Evolutionary conservation across 2,797 vertebrate genomes (phyloP), one percentile per base, ranked within the genome.

Genomic region (Phoeniculus purpureus): DNA sequence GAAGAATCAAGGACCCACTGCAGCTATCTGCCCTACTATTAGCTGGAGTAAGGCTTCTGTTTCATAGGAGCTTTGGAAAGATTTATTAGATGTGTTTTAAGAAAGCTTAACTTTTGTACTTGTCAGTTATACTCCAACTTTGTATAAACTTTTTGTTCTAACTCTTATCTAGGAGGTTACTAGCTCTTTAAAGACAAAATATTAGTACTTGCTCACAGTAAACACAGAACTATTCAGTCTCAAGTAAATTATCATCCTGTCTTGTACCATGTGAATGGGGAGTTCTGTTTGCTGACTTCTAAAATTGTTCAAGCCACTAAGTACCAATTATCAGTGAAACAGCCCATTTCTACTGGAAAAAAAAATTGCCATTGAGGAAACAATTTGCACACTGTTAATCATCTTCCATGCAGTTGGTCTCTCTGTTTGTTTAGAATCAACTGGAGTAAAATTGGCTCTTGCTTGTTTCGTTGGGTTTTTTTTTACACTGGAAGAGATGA

Each of bases 301-400:
- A 75, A 89, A 91, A 94, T 64, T 93, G 84, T 85, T 94, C 88
- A 89, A 92, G 61, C 11, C 60, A 67, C 66, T 83, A 84, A 84
- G 62, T 75, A 80, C 58, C 58, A 32, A 54, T 92, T 94, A 87
- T 59, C 64, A 87, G 65, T 34, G 60, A 87, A 93, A 95, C 0
- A 8, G 65, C 48, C 31, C 61, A 75, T 86, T 88, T 81, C 81
- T 85, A 60, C 48, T 23, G 50, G 40, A 12, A 79, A 95, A 48
- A 48, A 67, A 88, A 84, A 34, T 79, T 31, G 50, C 67, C 56
- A 59, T 16, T 82, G 88, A 93, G 29, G 66, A 89, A 93, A 55
- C 67, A 64, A 84, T 79, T 86, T 86, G 52, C 83, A 78, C 47
- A 13, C 15, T 79, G 40, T 60, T 89, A 48, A 68, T 76, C 32